A percentile compares a stretch with the other conserved stretches of the same genome.
These are phyloP conservation scores for Heterotilapia buettikoferi DNA, from an alignment of 2,113 vertebrate species.

Conservation along the genomic window DNA sequence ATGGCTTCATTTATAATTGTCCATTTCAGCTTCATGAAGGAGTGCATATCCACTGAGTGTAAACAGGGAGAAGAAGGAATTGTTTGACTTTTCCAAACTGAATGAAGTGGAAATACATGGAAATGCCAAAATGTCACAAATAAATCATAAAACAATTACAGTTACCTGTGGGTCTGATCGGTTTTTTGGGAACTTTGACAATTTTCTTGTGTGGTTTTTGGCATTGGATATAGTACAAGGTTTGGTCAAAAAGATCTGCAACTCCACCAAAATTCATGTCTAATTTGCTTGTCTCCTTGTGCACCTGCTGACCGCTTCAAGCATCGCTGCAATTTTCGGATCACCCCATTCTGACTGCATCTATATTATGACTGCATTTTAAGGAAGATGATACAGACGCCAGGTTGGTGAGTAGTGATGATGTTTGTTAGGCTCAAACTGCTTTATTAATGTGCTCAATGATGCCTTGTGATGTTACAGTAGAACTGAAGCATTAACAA, in stretches of 20 bases:
- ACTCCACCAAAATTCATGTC: not conserved
- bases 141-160: not conserved
- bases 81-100: not conserved
- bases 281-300: not conserved
- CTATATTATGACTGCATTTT: not conserved
- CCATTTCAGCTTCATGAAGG: not conserved
- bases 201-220: not conserved
- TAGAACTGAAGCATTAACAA: not conserved
- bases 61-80: not conserved
- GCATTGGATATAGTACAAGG: not conserved
- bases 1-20: not conserved
- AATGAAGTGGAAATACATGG: not conserved
- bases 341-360: not conserved
- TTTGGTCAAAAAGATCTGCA: not conserved
- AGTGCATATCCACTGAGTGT: not conserved
- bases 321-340: not conserved
- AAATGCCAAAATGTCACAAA: not conserved
- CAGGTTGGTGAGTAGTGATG: not conserved
- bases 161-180: not conserved
- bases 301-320: not conserved
- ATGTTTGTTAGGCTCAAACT: not conserved
- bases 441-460: not conserved
- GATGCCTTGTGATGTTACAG: not conserved
- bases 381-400: not conserved
- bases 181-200: not conserved